Conservation (phyloP, 2,888 invertebrate genomes). For the Agelastica alni region DNA sequence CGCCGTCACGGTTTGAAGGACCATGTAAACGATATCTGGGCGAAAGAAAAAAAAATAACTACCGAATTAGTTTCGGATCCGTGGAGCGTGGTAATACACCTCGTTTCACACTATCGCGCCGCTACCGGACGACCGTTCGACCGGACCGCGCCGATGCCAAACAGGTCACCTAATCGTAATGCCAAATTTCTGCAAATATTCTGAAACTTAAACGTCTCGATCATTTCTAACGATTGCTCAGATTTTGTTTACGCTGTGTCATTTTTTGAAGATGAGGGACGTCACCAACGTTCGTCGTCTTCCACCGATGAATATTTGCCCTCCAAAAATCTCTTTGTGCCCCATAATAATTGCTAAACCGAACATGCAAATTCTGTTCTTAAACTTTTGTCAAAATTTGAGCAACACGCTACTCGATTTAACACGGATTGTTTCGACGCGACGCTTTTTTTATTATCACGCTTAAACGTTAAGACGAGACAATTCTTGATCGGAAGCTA, state of each 20-base stretch:
- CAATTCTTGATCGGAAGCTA: too few species aligned
- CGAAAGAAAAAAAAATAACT: constrained; percentile 53
- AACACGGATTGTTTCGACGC: too few species aligned
- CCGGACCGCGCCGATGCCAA: background rate
- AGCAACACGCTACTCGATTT: too few species aligned
- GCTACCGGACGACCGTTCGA: constrained; percentile 39
- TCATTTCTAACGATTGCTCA: background rate
- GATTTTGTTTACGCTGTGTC: background rate
- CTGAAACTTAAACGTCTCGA: background rate
- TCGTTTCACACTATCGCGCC: constrained; percentile 54
- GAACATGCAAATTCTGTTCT: too few species aligned
- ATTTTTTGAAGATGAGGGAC: too few species aligned
- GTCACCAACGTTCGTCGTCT: too few species aligned
- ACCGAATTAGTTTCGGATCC: constrained; percentile 53
- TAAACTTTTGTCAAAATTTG: too few species aligned
- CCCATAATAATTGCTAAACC: too few species aligned
- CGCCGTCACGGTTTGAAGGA: constrained; percentile 48
- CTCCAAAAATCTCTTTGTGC: too few species aligned
- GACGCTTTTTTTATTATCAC: too few species aligned
- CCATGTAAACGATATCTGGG: constrained; percentile 54
- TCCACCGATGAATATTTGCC: too few species aligned
- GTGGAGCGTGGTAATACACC: constrained; percentile 55
- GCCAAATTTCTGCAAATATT: background rate
- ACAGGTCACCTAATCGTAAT: background rate
- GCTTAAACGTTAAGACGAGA: too few species aligned